phyloP scores from a whole-genome alignment of 2,113 vertebrate genomes.

The Xyrauchen texanus region DNA sequence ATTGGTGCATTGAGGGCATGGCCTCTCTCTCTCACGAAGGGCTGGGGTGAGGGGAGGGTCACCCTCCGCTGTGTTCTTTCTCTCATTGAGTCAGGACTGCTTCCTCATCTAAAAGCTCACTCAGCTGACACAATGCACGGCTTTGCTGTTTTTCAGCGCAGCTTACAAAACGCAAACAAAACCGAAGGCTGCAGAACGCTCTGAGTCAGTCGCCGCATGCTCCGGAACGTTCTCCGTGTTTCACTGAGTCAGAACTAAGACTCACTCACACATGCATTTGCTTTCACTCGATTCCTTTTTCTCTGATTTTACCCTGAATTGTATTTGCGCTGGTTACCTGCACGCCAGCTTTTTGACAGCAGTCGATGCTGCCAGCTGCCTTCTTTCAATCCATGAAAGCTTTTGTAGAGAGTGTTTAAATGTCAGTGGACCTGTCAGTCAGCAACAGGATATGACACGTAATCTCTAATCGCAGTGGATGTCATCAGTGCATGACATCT shows the following conservation, averaged over 20 bases:
- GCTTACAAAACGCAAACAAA: constrained; percentile 52
- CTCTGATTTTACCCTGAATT: not conserved
- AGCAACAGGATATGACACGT: not conserved
- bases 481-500: not conserved
- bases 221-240: constrained; percentile 44
- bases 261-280: not conserved
- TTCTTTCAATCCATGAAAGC: not conserved
- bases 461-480: not conserved
- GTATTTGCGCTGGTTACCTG: not conserved
- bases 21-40: not conserved
- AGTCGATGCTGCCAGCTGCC: not conserved
- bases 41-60: constrained; percentile 21
- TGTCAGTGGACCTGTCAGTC: not conserved
- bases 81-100: constrained; percentile 16
- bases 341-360: not conserved
- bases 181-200: constrained; percentile 43
- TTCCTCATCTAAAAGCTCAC: constrained; percentile 43
- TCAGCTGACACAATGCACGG: constrained; percentile 32
- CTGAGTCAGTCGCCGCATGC: not conserved
- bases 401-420: not conserved
- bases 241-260: constrained; percentile 23
- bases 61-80: not conserved
- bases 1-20: not conserved
- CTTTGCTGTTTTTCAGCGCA: constrained; percentile 49
- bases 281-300: not conserved